Conservation (phyloP, 1,140 invertebrate species). For the Alviniconcha marisindica region DNA sequence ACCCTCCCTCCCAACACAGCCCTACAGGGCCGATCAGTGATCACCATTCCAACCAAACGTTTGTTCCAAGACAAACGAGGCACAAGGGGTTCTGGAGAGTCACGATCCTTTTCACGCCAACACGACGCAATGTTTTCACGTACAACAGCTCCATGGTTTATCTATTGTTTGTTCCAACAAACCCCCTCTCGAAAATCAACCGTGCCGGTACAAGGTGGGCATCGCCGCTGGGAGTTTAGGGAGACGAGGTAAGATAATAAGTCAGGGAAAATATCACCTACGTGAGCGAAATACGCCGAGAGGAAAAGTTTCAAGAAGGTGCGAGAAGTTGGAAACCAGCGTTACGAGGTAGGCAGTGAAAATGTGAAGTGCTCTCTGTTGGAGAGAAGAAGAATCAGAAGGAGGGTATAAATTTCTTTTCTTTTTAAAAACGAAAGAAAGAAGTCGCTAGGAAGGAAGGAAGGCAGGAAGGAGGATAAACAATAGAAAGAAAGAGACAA, state of each 20-base stretch:
- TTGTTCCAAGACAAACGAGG: not conserved
- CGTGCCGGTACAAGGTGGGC: not conserved
- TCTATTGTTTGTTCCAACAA: conserved; percentile 32
- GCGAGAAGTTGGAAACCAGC: too few relatives aligned
- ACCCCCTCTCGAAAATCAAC: not conserved
- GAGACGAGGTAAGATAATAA: not conserved
- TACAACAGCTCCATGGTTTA: conserved; percentile 14
- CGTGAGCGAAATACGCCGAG: too few relatives aligned
- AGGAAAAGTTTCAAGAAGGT: too few relatives aligned
- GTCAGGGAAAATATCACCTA: conserved; percentile 12
- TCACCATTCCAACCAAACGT: not conserved
- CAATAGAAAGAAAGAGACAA: too few relatives aligned
- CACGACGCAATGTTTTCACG: not conserved
- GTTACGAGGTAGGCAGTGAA: too few relatives aligned
- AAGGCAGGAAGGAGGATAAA: too few relatives aligned
- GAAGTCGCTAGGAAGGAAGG: too few relatives aligned
- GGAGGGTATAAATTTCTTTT: too few relatives aligned
- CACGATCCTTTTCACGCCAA: not conserved
- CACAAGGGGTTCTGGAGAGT: not conserved
- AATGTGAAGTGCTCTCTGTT: too few relatives aligned
- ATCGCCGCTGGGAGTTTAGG: not conserved
- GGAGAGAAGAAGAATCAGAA: too few relatives aligned
- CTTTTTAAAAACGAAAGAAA: too few relatives aligned
- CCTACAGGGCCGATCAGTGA: not conserved
- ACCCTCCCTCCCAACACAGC: too few relatives aligned